Percentiles rank a stretch among this genome's conserved stretches.
Conservation (phyloP, 1,140 invertebrate species). For the Drosophila bocki region DNA sequence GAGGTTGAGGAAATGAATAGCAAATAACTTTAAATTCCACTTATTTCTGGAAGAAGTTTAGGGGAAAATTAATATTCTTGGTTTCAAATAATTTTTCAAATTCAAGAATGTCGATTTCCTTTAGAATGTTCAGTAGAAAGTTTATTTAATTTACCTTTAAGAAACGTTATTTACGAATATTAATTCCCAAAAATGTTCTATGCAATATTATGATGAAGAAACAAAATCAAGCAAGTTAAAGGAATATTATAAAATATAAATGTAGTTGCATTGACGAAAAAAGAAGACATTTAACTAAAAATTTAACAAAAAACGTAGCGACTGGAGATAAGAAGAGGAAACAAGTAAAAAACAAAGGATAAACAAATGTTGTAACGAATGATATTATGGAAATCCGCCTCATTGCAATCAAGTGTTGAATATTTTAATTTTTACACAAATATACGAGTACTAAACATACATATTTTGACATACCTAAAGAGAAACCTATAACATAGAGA, state of each 20-base stretch:
- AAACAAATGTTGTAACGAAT: slow-evolving; percentile 78
- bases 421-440: slow-evolving; percentile 71
- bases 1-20: slow-evolving; percentile 6
- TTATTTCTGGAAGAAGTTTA: neutral
- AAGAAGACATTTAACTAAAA: slow-evolving; percentile 13
- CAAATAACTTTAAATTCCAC: neutral
- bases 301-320: neutral
- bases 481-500: slow-evolving; percentile 23
- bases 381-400: slow-evolving; percentile 82
- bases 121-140: slow-evolving; percentile 3
- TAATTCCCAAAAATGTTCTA: slow-evolving; percentile 16
- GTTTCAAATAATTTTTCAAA: slow-evolving; percentile 5
- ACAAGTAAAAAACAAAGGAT: slow-evolving; percentile 30
- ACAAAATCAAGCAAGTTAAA: slow-evolving; percentile 16
- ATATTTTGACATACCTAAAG: slow-evolving; percentile 57
- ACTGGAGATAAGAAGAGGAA: neutral
- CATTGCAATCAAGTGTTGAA: slow-evolving; percentile 82
- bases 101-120: slow-evolving; percentile 7
- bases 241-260: slow-evolving; percentile 32
- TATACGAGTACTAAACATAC: slow-evolving; percentile 44
- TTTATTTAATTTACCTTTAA: slow-evolving; percentile 8
- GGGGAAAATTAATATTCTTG: neutral
- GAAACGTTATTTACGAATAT: slow-evolving; percentile 2
- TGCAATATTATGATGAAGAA: slow-evolving; percentile 29
- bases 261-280: slow-evolving; percentile 38